These are phyloP conservation scores for Lagopus muta DNA, from an alignment of 2,113 vertebrate species.

Conservation along the genomic window DNA sequence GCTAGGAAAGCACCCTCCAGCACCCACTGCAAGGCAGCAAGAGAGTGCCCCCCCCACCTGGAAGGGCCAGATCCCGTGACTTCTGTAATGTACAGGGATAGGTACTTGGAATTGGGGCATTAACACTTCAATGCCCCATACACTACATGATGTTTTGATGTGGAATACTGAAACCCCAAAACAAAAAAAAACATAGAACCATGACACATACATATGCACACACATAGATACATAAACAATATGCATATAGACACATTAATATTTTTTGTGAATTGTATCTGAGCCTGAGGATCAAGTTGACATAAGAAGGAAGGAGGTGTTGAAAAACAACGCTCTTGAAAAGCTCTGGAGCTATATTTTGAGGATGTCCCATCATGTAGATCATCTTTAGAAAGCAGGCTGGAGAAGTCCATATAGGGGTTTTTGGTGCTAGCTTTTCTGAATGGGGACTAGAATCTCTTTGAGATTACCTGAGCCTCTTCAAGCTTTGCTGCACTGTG, in stretches of 20 bases:
- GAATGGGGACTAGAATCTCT: neutral
- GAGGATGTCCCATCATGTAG: neutral
- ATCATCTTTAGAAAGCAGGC: neutral
- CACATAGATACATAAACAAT: no score
- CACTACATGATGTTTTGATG: no score
- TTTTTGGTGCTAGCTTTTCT: neutral
- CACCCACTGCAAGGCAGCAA: no score
- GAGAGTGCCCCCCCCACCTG: no score
- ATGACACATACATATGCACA: neutral
- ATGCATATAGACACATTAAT: neutral
- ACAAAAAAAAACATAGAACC: no score
- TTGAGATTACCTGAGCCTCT: neutral
- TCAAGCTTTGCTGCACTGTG: neutral
- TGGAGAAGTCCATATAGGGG: neutral
- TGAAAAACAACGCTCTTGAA: neutral
- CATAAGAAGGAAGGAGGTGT: neutral
- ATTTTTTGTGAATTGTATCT: neutral
- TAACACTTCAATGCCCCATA: no score
- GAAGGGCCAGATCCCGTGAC: no score
- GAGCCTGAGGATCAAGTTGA: neutral
- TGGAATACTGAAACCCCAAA: no score
- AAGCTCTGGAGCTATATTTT: neutral
- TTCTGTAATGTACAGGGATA: no score
- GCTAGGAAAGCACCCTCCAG: no score
- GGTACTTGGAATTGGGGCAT: no score